These are phyloP conservation scores for Diplodus sargus DNA, from an alignment of 2,797 vertebrate genomes.

Conservation along the genomic window DNA sequence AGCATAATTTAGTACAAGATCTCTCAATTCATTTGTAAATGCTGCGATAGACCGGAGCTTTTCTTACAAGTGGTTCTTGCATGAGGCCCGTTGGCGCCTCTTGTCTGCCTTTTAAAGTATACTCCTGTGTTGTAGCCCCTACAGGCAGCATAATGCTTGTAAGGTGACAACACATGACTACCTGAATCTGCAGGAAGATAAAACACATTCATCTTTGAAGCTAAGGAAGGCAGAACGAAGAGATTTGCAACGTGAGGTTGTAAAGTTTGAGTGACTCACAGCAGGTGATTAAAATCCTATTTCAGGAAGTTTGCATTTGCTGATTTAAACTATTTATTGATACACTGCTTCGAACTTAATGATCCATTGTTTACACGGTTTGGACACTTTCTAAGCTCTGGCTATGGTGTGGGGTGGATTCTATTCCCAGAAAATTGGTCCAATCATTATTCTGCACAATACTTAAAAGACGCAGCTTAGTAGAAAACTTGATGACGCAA, in stretches of 20 bases:
- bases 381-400: slow-evolving; percentile 15
- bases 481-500: slow-evolving; percentile 46
- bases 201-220: slow-evolving; percentile 23
- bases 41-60: background rate
- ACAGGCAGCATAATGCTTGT: background rate
- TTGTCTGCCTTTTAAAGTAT: slow-evolving; percentile 11
- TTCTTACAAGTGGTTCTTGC: background rate
- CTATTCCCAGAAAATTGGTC: slow-evolving; percentile 13
- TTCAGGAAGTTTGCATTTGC: slow-evolving; percentile 39
- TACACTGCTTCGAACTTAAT: slow-evolving; percentile 19
- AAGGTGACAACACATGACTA: background rate
- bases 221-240: slow-evolving; percentile 44
- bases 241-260: slow-evolving; percentile 33
- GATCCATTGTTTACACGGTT: slow-evolving; percentile 11
- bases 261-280: slow-evolving; percentile 45
- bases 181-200: slow-evolving; percentile 23
- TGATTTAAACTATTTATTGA: slow-evolving; percentile 21
- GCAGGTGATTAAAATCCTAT: slow-evolving; percentile 51
- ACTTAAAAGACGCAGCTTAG: slow-evolving; percentile 39
- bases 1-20: no score
- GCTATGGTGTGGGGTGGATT: background rate
- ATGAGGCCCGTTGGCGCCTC: slow-evolving; percentile 3
- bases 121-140: background rate
- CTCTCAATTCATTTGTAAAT: background rate
- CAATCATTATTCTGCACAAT: slow-evolving; percentile 30